Conservation (phyloP, 1,140 invertebrate genomes). For the Drosophila ananassae region DNA sequence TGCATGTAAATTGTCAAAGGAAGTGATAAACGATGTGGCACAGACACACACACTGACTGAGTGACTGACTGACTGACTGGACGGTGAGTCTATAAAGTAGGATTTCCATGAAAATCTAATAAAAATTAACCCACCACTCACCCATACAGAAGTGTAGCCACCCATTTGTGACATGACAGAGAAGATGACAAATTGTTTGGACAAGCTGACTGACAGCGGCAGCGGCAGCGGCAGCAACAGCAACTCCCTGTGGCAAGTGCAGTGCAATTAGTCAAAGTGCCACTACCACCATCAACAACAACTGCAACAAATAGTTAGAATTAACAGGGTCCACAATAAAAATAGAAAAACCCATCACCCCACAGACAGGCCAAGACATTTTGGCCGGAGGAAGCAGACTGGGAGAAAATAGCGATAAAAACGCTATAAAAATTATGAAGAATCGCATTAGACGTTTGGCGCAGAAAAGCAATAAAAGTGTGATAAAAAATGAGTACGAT, state of each 20-base stretch:
- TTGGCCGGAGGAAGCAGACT: slow-evolving; percentile 46
- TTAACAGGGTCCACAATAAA: slow-evolving; percentile 12
- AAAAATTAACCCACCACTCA: slow-evolving; percentile 57
- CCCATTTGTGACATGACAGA: slow-evolving; percentile 71
- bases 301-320: slow-evolving; percentile 7
- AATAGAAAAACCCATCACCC: slow-evolving; percentile 26
- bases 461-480: slow-evolving; percentile 60
- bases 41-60: slow-evolving; percentile 19
- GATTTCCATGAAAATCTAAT: slow-evolving; percentile 73
- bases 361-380: slow-evolving; percentile 47
- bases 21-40: slow-evolving; percentile 71
- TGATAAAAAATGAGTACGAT: slow-evolving; percentile 56
- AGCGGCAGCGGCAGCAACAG: slow-evolving; percentile 48
- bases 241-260: slow-evolving; percentile 70
- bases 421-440: slow-evolving; percentile 55
- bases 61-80: slow-evolving; percentile 22
- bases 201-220: slow-evolving; percentile 70
- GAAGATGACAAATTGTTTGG: slow-evolving; percentile 79
- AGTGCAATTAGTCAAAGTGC: slow-evolving; percentile 81
- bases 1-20: slow-evolving; percentile 81
- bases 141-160: slow-evolving; percentile 20
- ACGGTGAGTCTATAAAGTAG: slow-evolving; percentile 35
- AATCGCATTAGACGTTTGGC: slow-evolving; percentile 48
- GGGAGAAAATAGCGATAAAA: slow-evolving; percentile 61
- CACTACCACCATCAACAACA: slow-evolving; percentile 48